Conservation (phyloP, 1,140 invertebrate genomes). For the Plectrocnemia conspersa region DNA sequence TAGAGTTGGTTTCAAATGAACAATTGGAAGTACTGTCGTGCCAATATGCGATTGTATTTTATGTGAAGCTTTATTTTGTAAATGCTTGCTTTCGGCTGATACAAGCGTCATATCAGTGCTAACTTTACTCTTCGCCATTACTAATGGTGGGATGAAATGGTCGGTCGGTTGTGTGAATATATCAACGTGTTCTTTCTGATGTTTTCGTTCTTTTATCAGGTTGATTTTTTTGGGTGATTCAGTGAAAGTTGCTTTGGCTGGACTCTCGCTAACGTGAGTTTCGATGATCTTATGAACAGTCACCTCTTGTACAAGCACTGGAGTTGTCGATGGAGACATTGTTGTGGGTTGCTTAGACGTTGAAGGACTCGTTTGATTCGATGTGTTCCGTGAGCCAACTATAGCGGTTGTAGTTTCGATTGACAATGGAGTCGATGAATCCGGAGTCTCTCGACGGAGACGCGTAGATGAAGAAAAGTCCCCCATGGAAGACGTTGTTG, state of each 20-base stretch:
- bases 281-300: conserved; percentile 15
- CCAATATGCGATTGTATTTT: conserved; percentile 30
- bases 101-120: conserved; percentile 50
- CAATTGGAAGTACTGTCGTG: neutral
- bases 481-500: conserved; percentile 37
- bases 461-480: conserved; percentile 31
- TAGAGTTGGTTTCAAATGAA: conserved; percentile 9
- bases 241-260: conserved; percentile 21
- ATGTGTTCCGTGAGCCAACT: conserved; percentile 13
- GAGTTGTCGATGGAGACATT: neutral
- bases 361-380: conserved; percentile 1
- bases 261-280: conserved; percentile 25
- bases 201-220: conserved; percentile 39
- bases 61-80: conserved; percentile 42
- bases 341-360: neutral
- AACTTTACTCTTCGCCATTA: conserved; percentile 51
- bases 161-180: conserved; percentile 50
- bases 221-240: neutral
- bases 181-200: conserved; percentile 40
- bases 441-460: conserved; percentile 23
- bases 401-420: conserved; percentile 19
- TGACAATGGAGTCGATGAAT: conserved; percentile 19
- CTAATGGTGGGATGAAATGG: conserved; percentile 50
- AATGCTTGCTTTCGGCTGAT: conserved; percentile 48
- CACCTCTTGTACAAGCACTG: neutral